These are phyloP conservation scores for Thamnophis elegans DNA, from an alignment of 2,797 vertebrate genomes.

Conservation along the genomic window DNA sequence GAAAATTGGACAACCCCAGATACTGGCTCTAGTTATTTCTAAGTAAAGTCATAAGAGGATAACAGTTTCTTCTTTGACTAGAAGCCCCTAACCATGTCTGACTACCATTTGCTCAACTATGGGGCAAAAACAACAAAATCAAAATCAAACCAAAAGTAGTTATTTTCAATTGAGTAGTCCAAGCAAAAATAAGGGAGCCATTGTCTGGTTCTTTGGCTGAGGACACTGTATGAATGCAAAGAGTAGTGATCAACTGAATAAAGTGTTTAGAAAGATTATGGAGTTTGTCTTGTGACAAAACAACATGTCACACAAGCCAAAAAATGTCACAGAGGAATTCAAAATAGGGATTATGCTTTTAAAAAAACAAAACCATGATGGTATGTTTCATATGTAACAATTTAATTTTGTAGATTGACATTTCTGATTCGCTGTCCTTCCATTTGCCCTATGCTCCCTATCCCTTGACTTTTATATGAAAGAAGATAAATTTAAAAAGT, in stretches of 20 bases:
- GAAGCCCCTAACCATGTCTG: conserved; percentile 54
- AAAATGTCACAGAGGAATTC: conserved; percentile 54
- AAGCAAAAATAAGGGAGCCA: conserved; percentile 63
- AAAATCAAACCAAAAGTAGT: conserved; percentile 31
- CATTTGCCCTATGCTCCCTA: conserved; percentile 68
- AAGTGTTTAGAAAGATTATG: conserved; percentile 61
- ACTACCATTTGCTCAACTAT: conserved; percentile 54
- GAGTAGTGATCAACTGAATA: conserved; percentile 50
- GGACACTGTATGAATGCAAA: conserved; percentile 68
- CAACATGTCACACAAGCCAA: conserved; percentile 69
- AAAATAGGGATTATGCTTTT: conserved; percentile 39
- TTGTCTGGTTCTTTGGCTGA: conserved; percentile 68
- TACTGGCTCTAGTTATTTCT: conserved; percentile 63
- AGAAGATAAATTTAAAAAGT: conserved; percentile 70
- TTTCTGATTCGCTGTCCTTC: conserved; percentile 65
- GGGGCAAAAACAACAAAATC: conserved; percentile 29
- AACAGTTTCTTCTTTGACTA: conserved; percentile 59
- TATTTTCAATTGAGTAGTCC: conserved; percentile 46
- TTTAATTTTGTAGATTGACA: conserved; percentile 74
- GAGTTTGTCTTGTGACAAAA: conserved; percentile 63
- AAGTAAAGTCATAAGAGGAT: conserved; percentile 51
- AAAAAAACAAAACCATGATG: conserved; percentile 26
- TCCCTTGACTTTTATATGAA: conserved; percentile 75
- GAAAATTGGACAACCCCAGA: conserved; percentile 62
- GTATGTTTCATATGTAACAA: conserved; percentile 64